Evolutionary conservation across 2,888 invertebrate species (phyloP).

Genomic region (Emmelina monodactyla): DNA sequence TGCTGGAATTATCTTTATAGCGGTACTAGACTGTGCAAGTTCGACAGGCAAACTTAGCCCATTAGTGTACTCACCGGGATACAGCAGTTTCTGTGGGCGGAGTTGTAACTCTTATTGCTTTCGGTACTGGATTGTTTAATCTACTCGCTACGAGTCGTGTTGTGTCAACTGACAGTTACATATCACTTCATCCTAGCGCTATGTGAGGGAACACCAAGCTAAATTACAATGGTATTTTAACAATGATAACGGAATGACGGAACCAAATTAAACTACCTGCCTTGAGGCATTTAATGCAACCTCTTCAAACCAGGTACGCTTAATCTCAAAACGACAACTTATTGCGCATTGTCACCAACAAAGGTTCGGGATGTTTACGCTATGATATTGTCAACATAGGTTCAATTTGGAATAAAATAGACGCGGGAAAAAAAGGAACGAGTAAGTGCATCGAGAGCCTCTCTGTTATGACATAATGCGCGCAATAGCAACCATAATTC

Average conservation of each 20-base stretch:
- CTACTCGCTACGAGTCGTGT: conserved; percentile 18
- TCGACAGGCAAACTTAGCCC: conserved; percentile 65
- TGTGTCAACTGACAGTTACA: conserved; percentile 2
- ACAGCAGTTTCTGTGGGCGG: conserved; percentile 61
- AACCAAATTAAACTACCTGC: conserved; percentile 5
- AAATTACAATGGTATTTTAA: conserved; percentile 3
- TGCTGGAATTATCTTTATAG: conserved; percentile 67
- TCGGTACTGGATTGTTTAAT: conserved; percentile 59
- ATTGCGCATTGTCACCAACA: conserved; percentile 35
- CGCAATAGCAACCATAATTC: conserved; percentile 59
- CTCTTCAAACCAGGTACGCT: conserved; percentile 5
- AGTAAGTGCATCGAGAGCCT: conserved; percentile 42
- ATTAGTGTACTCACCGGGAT: conserved; percentile 65
- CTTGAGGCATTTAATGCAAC: background rate
- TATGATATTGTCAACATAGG: conserved; percentile 52
- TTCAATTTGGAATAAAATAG: conserved; percentile 54
- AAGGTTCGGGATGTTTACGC: conserved; percentile 51
- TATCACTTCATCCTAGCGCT: background rate
- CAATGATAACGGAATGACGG: background rate
- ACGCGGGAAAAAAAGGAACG: conserved; percentile 38
- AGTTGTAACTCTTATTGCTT: conserved; percentile 66
- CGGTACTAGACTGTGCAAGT: conserved; percentile 63
- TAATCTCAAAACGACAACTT: conserved; percentile 18
- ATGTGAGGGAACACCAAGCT: no score
- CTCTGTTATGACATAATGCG: conserved; percentile 65